Percentiles rank a stretch among this genome's conserved stretches.
These are phyloP conservation scores for Chiloscyllium plagiosum DNA, from an alignment of 2,113 vertebrate species.

Conservation along the genomic window DNA sequence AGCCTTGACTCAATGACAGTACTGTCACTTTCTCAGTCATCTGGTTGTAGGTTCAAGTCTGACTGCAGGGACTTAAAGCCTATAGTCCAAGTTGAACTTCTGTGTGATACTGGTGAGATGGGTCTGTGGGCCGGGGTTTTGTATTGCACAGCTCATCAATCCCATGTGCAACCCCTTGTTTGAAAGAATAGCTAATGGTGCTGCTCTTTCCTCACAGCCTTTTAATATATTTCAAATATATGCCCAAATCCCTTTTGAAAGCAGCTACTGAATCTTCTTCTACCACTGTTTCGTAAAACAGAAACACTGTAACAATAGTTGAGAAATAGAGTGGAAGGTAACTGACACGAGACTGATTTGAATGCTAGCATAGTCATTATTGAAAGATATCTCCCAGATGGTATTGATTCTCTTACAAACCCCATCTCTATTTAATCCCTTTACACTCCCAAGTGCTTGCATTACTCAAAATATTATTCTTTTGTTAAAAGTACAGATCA, in stretches of 20 bases:
- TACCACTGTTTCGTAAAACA: neutral
- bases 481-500: constrained; percentile 23
- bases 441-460: neutral
- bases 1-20: neutral
- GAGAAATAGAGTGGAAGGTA: neutral
- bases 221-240: neutral
- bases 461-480: constrained; percentile 31
- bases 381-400: neutral
- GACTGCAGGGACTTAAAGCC: neutral
- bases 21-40: neutral
- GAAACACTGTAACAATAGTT: neutral
- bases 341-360: neutral
- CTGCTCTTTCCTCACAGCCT: neutral
- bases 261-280: neutral
- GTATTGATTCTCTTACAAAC: neutral
- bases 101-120: neutral
- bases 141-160: neutral
- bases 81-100: neutral
- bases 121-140: no score
- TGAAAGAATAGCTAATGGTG: neutral
- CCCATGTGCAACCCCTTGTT: neutral
- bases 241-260: neutral
- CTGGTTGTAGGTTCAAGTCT: neutral
- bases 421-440: constrained; percentile 5
- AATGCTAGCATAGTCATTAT: neutral